Conservation (phyloP, 2,888 invertebrate genomes). For the Cheilosia impressa region DNA sequence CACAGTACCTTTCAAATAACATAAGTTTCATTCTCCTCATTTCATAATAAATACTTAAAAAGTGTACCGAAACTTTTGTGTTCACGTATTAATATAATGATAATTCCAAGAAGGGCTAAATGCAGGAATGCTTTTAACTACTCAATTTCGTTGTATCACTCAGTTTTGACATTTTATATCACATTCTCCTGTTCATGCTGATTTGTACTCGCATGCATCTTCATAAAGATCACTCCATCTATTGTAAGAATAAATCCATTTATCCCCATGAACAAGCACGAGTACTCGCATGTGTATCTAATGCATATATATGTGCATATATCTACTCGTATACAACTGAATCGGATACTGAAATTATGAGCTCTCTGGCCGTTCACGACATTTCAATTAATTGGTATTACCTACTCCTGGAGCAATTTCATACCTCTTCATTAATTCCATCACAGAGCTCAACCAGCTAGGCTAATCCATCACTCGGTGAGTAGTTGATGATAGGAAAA, state of each 20-base stretch:
- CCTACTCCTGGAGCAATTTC: constrained; percentile 63
- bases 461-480: constrained; percentile 49
- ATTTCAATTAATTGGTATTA: constrained; percentile 72
- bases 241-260: constrained; percentile 25
- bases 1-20: no score
- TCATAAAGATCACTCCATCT: not conserved
- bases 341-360: constrained; percentile 36
- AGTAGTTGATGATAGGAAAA: constrained; percentile 68
- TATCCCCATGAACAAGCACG: constrained; percentile 7
- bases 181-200: not conserved
- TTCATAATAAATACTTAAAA: no score
- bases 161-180: not conserved
- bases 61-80: no score
- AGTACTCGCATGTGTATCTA: constrained; percentile 18
- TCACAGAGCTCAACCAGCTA: constrained; percentile 32
- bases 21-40: no score
- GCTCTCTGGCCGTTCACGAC: constrained; percentile 66
- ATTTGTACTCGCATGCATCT: not conserved
- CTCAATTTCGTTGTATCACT: no score
- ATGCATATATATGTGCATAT: constrained; percentile 3
- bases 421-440: constrained; percentile 73
- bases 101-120: no score
- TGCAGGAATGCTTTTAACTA: no score
- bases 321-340: not conserved
- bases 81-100: no score